phyloP scores from a whole-genome alignment of 2,888 invertebrate species.

The Euphydryas editha region DNA sequence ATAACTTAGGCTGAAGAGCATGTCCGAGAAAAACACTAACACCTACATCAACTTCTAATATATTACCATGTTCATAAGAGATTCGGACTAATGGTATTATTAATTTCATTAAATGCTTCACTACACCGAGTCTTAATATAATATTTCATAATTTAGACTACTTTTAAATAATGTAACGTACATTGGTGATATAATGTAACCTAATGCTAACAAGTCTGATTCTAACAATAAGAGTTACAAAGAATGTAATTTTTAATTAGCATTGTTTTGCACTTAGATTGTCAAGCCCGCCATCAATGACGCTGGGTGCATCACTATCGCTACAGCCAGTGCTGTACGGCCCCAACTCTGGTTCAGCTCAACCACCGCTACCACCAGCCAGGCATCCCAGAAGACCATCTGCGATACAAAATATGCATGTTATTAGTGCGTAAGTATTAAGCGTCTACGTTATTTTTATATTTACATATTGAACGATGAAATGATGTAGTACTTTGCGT shows the following conservation, averaged over 20 bases:
- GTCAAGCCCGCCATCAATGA: slow-evolving; percentile 80
- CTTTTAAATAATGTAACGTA: too few relatives aligned
- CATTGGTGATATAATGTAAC: too few relatives aligned
- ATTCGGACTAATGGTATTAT: too few relatives aligned
- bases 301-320: slow-evolving; percentile 75
- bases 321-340: slow-evolving; percentile 83
- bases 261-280: slow-evolving; percentile 54
- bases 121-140: too few relatives aligned
- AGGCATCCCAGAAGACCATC: slow-evolving; percentile 83
- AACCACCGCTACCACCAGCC: slow-evolving; percentile 80
- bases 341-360: slow-evolving; percentile 53
- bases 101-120: too few relatives aligned
- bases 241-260: neutral
- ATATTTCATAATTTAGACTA: too few relatives aligned
- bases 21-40: too few relatives aligned
- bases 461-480: too few relatives aligned
- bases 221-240: neutral
- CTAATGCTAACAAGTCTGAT: neutral
- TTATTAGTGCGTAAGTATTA: slow-evolving; percentile 87
- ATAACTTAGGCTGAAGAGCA: too few relatives aligned
- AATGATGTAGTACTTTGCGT: too few relatives aligned
- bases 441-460: neutral
- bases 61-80: too few relatives aligned
- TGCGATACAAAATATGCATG: slow-evolving; percentile 84
- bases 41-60: too few relatives aligned